Evolutionary conservation across 2,113 vertebrate genomes (phyloP).

Genomic region (Cavia aperea): DNA sequence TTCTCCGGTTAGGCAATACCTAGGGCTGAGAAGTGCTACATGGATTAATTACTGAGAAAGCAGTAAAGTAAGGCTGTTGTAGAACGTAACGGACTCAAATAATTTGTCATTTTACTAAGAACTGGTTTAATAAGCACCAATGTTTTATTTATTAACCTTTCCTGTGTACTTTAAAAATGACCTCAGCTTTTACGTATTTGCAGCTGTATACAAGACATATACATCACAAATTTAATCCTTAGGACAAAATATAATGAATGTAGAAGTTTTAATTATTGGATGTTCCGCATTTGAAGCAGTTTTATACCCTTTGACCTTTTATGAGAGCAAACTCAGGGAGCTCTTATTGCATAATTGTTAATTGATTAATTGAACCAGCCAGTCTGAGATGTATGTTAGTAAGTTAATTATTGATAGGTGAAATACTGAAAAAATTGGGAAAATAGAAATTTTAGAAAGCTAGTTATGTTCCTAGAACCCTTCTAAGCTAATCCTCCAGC

Average conservation of each 20-base stretch:
- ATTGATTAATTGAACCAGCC: constrained; percentile 14
- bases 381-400: neutral
- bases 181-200: neutral
- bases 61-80: neutral
- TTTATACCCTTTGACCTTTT: neutral
- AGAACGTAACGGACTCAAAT: neutral
- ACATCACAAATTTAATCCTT: neutral
- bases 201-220: neutral
- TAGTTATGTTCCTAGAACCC: neutral
- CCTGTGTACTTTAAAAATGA: neutral
- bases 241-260: neutral
- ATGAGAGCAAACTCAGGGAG: neutral
- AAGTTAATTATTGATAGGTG: constrained; percentile 36
- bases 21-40: neutral
- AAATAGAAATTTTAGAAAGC: neutral
- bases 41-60: neutral
- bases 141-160: neutral
- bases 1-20: neutral
- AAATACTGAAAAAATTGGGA: constrained; percentile 17
- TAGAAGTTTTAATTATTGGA: neutral
- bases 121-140: neutral
- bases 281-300: neutral
- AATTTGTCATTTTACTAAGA: neutral
- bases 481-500: neutral
- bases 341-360: neutral